These are phyloP conservation scores for Nerophis ophidion DNA, from an alignment of 2,113 vertebrate genomes.

Conservation along the genomic window DNA sequence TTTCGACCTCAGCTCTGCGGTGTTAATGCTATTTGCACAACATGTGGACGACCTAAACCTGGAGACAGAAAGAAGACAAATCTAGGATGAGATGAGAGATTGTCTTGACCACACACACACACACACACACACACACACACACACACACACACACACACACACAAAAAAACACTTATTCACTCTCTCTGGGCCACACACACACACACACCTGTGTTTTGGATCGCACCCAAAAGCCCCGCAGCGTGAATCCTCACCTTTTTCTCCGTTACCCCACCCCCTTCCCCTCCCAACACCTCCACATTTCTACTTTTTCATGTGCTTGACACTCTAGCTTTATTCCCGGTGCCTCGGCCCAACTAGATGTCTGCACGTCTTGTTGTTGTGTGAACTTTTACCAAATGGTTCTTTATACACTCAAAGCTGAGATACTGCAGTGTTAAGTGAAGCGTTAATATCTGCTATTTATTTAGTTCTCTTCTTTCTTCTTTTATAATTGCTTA, in stretches of 20 bases:
- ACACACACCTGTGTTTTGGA: conserved; percentile 50
- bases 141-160: conserved; percentile 33
- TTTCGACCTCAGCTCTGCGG: too few species aligned
- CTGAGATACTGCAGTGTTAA: background rate
- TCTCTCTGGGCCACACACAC: conserved; percentile 48
- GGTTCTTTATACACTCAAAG: conserved; percentile 9
- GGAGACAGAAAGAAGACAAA: conserved; percentile 14
- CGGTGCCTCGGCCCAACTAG: conserved; percentile 17
- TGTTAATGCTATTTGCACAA: background rate
- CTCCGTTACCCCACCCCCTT: conserved; percentile 23
- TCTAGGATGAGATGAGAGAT: conserved; percentile 3
- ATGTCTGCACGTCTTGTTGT: conserved; percentile 19
- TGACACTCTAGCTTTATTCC: conserved; percentile 28
- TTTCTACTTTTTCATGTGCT: conserved; percentile 20
- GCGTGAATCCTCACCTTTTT: conserved; percentile 42
- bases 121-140: background rate
- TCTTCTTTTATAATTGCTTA: conserved; percentile 6
- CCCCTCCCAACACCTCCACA: conserved; percentile 34
- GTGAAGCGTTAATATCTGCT: background rate
- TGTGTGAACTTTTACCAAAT: conserved; percentile 2
- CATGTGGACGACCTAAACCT: conserved; percentile 10
- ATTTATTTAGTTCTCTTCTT: conserved; percentile 2
- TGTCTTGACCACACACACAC: conserved; percentile 31
- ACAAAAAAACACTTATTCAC: conserved; percentile 28
- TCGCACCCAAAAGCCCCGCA: conserved; percentile 43